These are phyloP conservation scores for Pseudochirops corinnae DNA, from an alignment of 2,797 vertebrate genomes.

Conservation along the genomic window DNA sequence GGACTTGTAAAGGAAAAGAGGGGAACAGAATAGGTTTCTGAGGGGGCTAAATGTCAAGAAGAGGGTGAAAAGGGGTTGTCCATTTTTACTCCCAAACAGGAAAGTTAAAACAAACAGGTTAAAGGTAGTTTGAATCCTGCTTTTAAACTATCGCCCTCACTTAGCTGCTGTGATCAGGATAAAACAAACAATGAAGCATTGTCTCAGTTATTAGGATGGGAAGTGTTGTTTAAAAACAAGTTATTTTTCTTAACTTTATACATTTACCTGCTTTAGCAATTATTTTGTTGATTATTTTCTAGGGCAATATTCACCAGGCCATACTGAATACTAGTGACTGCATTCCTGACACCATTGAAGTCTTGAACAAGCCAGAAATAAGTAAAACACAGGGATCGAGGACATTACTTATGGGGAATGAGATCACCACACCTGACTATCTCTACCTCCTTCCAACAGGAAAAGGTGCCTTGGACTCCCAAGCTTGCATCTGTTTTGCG, in stretches of 20 bases:
- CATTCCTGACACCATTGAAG: constrained; percentile 76
- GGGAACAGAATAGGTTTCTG: neutral
- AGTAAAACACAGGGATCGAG: constrained; percentile 47
- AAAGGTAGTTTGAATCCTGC: neutral
- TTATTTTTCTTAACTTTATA: neutral
- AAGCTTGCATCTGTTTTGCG: constrained; percentile 77
- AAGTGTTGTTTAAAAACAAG: neutral
- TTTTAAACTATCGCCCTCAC: neutral
- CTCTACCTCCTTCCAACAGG: constrained; percentile 38
- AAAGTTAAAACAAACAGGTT: neutral
- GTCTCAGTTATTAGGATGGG: neutral
- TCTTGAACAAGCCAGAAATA: constrained; percentile 71
- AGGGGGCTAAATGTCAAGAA: neutral
- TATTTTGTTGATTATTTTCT: constrained; percentile 30
- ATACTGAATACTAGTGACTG: constrained; percentile 78
- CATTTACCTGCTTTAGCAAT: neutral
- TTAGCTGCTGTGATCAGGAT: neutral
- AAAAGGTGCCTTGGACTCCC: constrained; percentile 7
- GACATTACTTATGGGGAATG: constrained; percentile 36
- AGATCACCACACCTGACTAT: constrained; percentile 15
- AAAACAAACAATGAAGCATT: neutral
- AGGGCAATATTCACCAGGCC: constrained; percentile 73
- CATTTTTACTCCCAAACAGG: neutral
- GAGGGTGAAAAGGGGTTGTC: neutral
- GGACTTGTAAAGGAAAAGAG: neutral